Conservation (phyloP, 2,797 vertebrate genomes). For the Setipinna tenuifilis region DNA sequence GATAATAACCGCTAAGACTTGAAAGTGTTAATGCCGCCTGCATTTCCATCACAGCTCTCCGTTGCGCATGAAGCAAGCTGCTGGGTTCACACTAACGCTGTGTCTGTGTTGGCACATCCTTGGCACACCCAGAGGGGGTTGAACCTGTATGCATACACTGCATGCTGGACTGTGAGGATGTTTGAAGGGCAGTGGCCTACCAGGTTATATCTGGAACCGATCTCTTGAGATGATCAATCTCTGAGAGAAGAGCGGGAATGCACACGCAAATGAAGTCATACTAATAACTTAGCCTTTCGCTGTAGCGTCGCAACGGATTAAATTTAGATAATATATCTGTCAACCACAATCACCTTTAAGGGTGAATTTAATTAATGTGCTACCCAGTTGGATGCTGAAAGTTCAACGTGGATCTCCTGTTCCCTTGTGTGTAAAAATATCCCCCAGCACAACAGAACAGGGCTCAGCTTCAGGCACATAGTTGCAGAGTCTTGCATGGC, state of each 20-base stretch:
- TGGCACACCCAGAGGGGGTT: background rate
- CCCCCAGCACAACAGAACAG: background rate
- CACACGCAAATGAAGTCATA: background rate
- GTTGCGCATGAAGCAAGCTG: conserved; percentile 28
- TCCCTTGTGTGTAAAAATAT: conserved; percentile 21
- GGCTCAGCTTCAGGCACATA: background rate
- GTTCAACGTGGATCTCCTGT: background rate
- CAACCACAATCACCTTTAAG: background rate
- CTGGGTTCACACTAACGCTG: background rate
- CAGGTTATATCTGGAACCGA: background rate
- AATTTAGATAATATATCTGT: conserved; percentile 53
- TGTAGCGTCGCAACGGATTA: background rate
- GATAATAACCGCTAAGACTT: conserved; percentile 38
- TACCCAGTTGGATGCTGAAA: background rate
- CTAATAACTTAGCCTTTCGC: background rate
- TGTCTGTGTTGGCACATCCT: background rate
- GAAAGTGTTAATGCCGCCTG: background rate
- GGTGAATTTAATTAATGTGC: conserved; percentile 4
- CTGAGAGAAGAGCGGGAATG: background rate
- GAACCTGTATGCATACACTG: background rate
- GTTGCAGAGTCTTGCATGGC: conserved; percentile 20
- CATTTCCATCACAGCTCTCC: background rate
- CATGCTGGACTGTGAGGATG: background rate
- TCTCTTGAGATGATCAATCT: background rate
- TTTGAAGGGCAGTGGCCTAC: background rate